Base-by-base conservation (phyloP, 1,140 invertebrate genomes). In the Heliothis subflexa region DNA sequence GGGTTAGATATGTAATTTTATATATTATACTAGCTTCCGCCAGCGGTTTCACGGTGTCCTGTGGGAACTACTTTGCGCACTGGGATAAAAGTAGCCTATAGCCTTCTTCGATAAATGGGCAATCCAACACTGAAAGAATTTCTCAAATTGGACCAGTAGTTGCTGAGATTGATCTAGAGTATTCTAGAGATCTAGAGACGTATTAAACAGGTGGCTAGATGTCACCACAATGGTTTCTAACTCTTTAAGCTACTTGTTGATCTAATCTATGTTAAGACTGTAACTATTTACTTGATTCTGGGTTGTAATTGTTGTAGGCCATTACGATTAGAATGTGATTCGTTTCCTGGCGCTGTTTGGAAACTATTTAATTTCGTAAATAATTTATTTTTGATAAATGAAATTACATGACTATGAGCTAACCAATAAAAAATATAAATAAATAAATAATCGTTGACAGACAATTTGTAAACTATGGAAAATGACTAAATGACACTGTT, bases 381-480 rank as follows among this genome's bases (percentile, higher is more conserved):
- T n/a, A 7, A 52, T 5, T n/a, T n/a, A 52, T n/a, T 40, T 3
- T n/a, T n/a, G 13, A 52, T 28, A n/a, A 14, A 10, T 40, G 33
- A 40, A 14, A 25, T 33, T 62, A 40, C 13, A 11, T 2, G 9
- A 16, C 13, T 40, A 40, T n/a, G 14, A 62, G 10, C 13, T 54
- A 7, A 12, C n/a, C 45, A 2, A 18, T 12, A 18, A 33, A 47
- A 47, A 21, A 18, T 47, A 11, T 40, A 47, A 66, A 13, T 33
- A 45, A 45, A 12, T 18, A 18, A 28, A 47, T 47, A 66, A 13
- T 66, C 11, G 21, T 2, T 66, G 62, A 66, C 62, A 66, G 40
- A 1, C 40, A 66, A 66, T 66, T 66, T 66, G 40, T 21, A 47
- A 66, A 66, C 18, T 47, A 18, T 47, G 40, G 40, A 66, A 66